Base-by-base conservation (phyloP, 1,140 invertebrate species). In the Liolophura sinensis region DNA sequence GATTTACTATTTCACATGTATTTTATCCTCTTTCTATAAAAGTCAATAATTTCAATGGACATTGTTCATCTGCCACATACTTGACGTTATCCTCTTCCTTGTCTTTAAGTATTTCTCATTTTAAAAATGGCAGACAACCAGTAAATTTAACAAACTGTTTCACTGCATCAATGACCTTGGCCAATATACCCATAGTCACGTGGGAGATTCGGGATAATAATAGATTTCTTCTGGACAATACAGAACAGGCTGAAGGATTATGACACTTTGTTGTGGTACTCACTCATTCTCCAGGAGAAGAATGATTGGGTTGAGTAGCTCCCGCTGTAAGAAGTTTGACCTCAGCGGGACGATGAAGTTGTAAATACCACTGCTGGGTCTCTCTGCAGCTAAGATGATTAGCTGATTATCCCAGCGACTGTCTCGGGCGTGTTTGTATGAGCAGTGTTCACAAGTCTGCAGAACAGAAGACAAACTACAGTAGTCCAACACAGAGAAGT, bases 331-430 rank as follows among this genome's bases (percentile, higher is more conserved):
- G 82, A 97, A 97, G 84, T 98, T 95, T 47, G 96, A 96, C 77
- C 97, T 88, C 60, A 99, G 87, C 0, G 97, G 97, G 68, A 99
- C 94, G 64, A 99, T 96, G 78, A 99, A 98, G 86, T 99, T 99
- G 86, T 98, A 98, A 72, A 99, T 96, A 60, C 95, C 96, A 82
- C 95, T 96, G 60, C 92, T 95, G 6, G 96, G 94, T 76, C 95
- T 95, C 84, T 98, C 96, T 0, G 95, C 95, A 0, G 96, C 95
- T 54, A 99, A 85, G 71, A 99, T 98, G 63, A 99, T 97, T 12
- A 95, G 95, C 82, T 95, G 93, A 81, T 96, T 97, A 77, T 94
- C 92, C 95, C 96, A 99, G 83, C 96, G 94, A 85, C 98, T 97
- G 74, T 98, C 94, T 71, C 94, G 92, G 9, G 95, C 95, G 75